These are phyloP conservation scores for Dasyurus viverrinus DNA, from an alignment of 2,113 vertebrate genomes.

Conservation along the genomic window DNA sequence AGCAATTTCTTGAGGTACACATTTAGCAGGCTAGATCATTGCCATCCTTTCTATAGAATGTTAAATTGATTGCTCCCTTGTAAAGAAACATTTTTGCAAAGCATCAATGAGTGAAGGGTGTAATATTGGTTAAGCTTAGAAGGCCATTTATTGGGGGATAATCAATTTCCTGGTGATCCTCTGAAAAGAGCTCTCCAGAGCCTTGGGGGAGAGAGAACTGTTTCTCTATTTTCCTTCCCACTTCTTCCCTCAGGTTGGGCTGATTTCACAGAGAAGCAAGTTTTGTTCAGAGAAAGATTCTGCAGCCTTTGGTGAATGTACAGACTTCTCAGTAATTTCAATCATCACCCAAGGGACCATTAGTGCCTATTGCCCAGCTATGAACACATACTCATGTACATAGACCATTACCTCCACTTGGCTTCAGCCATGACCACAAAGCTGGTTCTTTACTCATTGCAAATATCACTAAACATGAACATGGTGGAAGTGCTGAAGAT, in stretches of 20 bases:
- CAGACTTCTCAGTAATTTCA: not conserved
- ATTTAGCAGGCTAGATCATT: not conserved
- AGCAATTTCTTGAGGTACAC: not conserved
- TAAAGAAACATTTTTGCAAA: not conserved
- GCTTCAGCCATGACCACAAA: not conserved
- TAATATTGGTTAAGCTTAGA: not conserved
- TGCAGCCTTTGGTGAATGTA: not conserved
- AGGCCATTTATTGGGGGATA: not conserved
- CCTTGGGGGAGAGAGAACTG: not conserved
- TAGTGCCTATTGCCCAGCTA: not conserved
- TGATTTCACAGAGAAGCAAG: not conserved
- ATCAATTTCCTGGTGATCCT: not conserved
- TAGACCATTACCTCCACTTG: not conserved
- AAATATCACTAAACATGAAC: not conserved
- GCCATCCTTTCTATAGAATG: not conserved
- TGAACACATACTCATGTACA: not conserved
- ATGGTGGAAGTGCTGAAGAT: not conserved
- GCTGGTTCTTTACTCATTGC: not conserved
- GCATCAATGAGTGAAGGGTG: not conserved
- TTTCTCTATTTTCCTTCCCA: not conserved
- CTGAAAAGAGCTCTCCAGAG: not conserved
- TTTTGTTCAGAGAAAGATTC: not conserved
- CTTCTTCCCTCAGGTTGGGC: not conserved
- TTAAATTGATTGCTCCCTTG: not conserved
- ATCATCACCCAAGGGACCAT: not conserved